Conservation (phyloP, 2,888 invertebrate species). For the Mythimna albipuncta region DNA sequence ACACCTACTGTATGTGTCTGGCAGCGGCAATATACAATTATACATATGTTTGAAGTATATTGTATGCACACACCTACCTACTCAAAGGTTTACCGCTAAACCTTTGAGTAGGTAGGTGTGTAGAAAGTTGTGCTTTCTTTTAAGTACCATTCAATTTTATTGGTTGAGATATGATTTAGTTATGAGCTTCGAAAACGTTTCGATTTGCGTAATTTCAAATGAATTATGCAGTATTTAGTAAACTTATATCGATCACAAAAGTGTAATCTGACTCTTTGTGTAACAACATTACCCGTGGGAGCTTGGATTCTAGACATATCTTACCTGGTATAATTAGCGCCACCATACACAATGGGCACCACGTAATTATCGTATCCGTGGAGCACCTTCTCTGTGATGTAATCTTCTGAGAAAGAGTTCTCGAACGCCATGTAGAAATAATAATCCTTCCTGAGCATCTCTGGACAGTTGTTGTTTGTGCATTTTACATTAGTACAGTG, state of each 20-base stretch:
- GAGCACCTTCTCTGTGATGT: conserved; percentile 80
- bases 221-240: conserved; percentile 19
- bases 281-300: conserved; percentile 50
- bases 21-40: neutral
- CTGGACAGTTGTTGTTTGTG: conserved; percentile 63
- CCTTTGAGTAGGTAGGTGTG: neutral
- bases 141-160: too few species aligned
- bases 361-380: conserved; percentile 90
- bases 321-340: conserved; percentile 90
- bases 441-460: conserved; percentile 74
- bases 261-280: conserved; percentile 18
- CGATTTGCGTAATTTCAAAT: conserved; percentile 16
- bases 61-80: neutral
- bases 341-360: conserved; percentile 93
- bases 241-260: conserved; percentile 11
- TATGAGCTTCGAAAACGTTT: neutral
- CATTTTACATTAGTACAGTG: conserved; percentile 70
- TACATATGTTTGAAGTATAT: neutral
- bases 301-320: conserved; percentile 17
- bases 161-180: neutral
- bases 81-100: too few species aligned
- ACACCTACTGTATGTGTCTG: neutral
- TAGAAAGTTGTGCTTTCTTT: neutral
- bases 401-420: conserved; percentile 77
- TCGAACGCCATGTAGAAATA: conserved; percentile 82